A percentile compares a stretch with the other conserved stretches of the same genome.
Conservation (phyloP, 2,888 invertebrate species). For the Malthinus flaveolus region DNA sequence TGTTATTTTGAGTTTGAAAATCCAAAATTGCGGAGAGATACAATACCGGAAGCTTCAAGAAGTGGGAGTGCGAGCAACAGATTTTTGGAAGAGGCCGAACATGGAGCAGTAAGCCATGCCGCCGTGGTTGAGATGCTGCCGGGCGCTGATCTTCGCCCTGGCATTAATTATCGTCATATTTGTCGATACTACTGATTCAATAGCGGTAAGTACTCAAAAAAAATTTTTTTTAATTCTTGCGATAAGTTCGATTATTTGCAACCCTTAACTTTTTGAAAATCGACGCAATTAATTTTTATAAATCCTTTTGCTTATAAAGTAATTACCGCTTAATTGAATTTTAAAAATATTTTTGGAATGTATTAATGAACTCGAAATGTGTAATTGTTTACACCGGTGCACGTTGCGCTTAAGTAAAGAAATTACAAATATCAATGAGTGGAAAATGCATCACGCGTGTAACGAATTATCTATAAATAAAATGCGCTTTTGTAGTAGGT, state of each 20-base stretch:
- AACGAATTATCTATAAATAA: constrained; percentile 23
- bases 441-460: constrained; percentile 13
- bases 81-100: constrained; percentile 37
- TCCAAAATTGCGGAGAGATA: constrained; percentile 24
- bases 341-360: too few species aligned
- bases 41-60: constrained; percentile 27
- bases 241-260: neutral
- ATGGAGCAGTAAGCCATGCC: constrained; percentile 55
- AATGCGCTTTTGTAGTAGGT: constrained; percentile 13
- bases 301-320: too few species aligned
- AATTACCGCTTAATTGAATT: too few species aligned
- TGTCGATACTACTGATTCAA: constrained; percentile 33
- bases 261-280: neutral
- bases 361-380: too few species aligned
- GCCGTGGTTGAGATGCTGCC: constrained; percentile 54
- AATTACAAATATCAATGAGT: too few species aligned
- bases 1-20: constrained; percentile 21
- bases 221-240: constrained; percentile 3
- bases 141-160: constrained; percentile 44
- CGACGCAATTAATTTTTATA: too few species aligned
- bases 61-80: constrained; percentile 32
- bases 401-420: too few species aligned
- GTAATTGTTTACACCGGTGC: too few species aligned
- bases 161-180: constrained; percentile 36
- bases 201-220: constrained; percentile 32